Percentiles rank a stretch among this genome's conserved stretches.
Evolutionary conservation across 2,113 vertebrate genomes (phyloP).

Genomic region (Pleuronectes platessa): DNA sequence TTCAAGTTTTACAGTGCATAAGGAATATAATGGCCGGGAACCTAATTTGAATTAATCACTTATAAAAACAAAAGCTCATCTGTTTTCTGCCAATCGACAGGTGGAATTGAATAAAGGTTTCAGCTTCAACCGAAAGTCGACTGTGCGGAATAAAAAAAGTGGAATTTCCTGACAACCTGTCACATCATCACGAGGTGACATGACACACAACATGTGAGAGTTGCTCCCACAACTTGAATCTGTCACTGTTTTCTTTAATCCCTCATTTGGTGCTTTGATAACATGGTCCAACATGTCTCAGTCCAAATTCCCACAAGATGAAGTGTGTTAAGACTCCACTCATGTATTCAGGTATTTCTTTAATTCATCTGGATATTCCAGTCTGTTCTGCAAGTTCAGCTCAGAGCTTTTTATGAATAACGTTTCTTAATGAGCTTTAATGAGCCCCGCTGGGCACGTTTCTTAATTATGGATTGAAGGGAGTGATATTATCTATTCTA

Average conservation of each 20-base stretch:
- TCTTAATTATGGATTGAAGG: constrained; percentile 44
- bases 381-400: constrained; percentile 3
- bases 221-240: too few relatives aligned
- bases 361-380: constrained; percentile 1
- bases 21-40: background rate
- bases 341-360: too few relatives aligned
- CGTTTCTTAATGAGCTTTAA: constrained; percentile 40
- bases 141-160: too few relatives aligned
- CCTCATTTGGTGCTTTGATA: too few relatives aligned
- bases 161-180: too few relatives aligned
- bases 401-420: constrained; percentile 22
- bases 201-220: too few relatives aligned
- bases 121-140: too few relatives aligned
- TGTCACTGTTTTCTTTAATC: too few relatives aligned
- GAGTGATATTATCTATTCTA: constrained; percentile 41
- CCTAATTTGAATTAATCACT: background rate
- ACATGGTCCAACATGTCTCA: too few relatives aligned
- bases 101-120: background rate
- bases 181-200: too few relatives aligned
- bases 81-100: background rate
- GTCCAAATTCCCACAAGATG: too few relatives aligned
- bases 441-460: constrained; percentile 49
- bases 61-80: background rate
- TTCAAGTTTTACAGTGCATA: background rate
- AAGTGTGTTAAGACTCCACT: too few relatives aligned